These are phyloP conservation scores for Turnix velox DNA, from an alignment of 2,113 vertebrate genomes.

Conservation along the genomic window DNA sequence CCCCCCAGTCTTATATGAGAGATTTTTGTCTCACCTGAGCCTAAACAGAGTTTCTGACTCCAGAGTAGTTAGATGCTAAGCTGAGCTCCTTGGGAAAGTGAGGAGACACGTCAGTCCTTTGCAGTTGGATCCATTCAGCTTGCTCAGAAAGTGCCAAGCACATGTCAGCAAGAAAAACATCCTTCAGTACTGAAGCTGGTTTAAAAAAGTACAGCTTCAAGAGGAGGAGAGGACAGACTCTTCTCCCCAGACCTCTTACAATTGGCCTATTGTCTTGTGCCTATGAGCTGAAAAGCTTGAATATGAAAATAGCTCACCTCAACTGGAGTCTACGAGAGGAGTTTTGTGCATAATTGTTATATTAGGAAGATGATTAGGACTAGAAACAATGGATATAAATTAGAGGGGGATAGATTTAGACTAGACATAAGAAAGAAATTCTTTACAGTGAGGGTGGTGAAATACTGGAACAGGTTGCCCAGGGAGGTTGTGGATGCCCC, in stretches of 20 bases:
- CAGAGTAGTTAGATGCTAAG: not conserved
- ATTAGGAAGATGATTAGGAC: too few relatives aligned
- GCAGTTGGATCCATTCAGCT: not conserved
- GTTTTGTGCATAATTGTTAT: not conserved
- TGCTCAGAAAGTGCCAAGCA: not conserved
- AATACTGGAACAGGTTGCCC: too few relatives aligned
- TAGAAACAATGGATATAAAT: too few relatives aligned
- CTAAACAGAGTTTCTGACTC: not conserved
- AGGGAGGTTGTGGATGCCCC: too few relatives aligned
- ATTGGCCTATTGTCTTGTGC: not conserved
- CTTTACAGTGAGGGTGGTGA: too few relatives aligned
- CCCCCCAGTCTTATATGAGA: not conserved
- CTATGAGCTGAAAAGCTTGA: not conserved
- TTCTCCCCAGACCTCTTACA: not conserved
- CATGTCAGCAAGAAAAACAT: not conserved
- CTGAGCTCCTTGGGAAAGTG: not conserved
- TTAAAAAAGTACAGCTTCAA: not conserved
- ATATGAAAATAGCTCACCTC: not conserved
- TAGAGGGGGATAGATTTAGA: too few relatives aligned
- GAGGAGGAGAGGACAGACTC: not conserved
- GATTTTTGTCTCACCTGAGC: not conserved
- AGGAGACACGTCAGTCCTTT: fast-evolving
- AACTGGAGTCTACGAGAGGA: not conserved
- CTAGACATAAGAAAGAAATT: too few relatives aligned
- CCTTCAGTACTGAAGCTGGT: not conserved